These are phyloP conservation scores for Vidua chalybeata DNA, from an alignment of 2,113 vertebrate species.

Conservation along the genomic window DNA sequence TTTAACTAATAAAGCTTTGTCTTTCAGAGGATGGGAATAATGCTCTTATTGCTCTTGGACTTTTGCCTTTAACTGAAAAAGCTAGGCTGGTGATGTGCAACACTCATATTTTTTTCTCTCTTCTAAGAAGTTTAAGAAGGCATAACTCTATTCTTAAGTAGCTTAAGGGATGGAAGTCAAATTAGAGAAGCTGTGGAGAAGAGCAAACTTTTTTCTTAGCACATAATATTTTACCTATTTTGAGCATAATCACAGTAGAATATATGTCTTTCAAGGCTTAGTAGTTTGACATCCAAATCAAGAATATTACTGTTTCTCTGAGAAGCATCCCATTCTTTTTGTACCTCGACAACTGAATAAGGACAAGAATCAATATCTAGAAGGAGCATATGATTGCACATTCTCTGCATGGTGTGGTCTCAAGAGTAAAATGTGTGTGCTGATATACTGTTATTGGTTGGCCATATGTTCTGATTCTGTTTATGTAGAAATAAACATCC, in stretches of 20 bases:
- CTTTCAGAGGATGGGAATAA: neutral
- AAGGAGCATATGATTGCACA: neutral
- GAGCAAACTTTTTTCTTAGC: neutral
- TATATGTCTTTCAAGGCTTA: neutral
- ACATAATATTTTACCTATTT: neutral
- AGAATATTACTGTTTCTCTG: neutral
- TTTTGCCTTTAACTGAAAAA: neutral
- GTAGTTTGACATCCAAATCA: neutral
- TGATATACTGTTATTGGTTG: neutral
- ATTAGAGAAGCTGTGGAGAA: neutral
- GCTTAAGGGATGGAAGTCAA: neutral
- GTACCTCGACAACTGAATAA: neutral
- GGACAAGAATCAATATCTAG: neutral
- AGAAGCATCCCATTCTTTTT: neutral
- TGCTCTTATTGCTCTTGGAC: neutral
- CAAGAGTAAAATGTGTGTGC: neutral
- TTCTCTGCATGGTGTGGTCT: neutral
- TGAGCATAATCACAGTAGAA: neutral
- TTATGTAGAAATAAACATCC: constrained; percentile 19
- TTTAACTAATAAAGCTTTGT: neutral
- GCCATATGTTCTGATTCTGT: constrained; percentile 21
- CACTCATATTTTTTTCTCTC: neutral
- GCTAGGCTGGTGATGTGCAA: neutral
- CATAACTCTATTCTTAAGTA: neutral
- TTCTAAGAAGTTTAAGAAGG: neutral